Evolutionary conservation across 2,888 invertebrate genomes (phyloP).

Genomic region (Gonocerus acuteangulatus): DNA sequence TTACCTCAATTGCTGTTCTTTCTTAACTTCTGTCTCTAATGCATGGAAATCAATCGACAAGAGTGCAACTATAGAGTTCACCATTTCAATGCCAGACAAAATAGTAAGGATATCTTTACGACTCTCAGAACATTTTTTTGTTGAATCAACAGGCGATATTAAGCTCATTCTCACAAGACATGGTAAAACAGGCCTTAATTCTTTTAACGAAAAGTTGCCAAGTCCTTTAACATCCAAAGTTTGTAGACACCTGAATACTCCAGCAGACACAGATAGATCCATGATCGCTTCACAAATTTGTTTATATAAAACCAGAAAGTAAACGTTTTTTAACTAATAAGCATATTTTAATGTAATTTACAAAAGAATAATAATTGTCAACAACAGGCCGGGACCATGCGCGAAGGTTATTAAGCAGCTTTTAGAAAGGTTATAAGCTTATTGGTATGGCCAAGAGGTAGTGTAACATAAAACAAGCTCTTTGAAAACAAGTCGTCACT

Average conservation of each 20-base stretch:
- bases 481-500: too few species aligned
- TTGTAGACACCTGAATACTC: slow-evolving; percentile 71
- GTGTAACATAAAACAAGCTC: too few species aligned
- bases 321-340: too few species aligned
- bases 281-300: background rate
- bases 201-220: slow-evolving; percentile 62
- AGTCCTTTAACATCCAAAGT: slow-evolving; percentile 70
- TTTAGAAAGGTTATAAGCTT: too few species aligned
- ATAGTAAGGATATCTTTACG: slow-evolving; percentile 83
- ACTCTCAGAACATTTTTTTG: slow-evolving; percentile 71
- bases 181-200: slow-evolving; percentile 83
- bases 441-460: too few species aligned
- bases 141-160: slow-evolving; percentile 77
- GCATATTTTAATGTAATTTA: too few species aligned
- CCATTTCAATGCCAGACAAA: slow-evolving; percentile 83
- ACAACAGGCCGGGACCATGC: too few species aligned
- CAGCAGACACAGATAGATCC: slow-evolving; percentile 51
- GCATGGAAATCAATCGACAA: slow-evolving; percentile 90
- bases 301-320: too few species aligned
- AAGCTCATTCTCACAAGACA: slow-evolving; percentile 90
- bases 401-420: too few species aligned
- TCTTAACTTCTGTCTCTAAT: slow-evolving; percentile 83
- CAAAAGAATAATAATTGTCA: too few species aligned
- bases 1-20: slow-evolving; percentile 79
- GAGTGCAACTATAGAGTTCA: slow-evolving; percentile 87